These are phyloP conservation scores for Pinctada fucata DNA, from an alignment of 2,888 invertebrate species.

Conservation along the genomic window DNA sequence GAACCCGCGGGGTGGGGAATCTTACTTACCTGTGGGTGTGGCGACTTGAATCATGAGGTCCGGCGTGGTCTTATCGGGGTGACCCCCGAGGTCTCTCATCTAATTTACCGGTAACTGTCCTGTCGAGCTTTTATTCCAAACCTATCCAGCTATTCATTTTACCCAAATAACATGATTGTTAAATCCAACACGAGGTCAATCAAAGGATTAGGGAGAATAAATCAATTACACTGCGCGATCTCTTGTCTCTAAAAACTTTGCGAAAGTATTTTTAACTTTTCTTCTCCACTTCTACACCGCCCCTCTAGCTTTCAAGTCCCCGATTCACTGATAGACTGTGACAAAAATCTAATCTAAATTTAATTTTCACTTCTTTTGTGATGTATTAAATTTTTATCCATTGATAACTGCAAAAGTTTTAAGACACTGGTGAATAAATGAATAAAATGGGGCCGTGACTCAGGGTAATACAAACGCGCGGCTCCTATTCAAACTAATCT, in stretches of 20 bases:
- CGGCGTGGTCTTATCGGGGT: not conserved
- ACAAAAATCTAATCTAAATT: constrained; percentile 34
- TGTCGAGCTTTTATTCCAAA: constrained; percentile 54
- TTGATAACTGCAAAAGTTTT: constrained; percentile 28
- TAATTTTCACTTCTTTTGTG: constrained; percentile 33
- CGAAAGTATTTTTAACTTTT: not conserved
- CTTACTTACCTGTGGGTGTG: not conserved
- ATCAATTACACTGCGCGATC: constrained; percentile 31
- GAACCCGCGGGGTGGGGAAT: too few species aligned
- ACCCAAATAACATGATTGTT: constrained; percentile 47
- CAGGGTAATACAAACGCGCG: constrained; percentile 19
- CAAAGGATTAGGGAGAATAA: constrained; percentile 34
- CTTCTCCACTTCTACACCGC: not conserved
- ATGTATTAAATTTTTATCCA: constrained; percentile 25
- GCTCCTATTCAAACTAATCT: constrained; percentile 56
- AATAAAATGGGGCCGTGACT: constrained; percentile 15
- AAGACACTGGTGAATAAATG: constrained; percentile 33
- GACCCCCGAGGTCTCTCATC: too few species aligned
- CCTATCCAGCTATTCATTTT: constrained; percentile 58
- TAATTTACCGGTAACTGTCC: too few species aligned
- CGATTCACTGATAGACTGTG: constrained; percentile 5
- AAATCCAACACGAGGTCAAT: constrained; percentile 53
- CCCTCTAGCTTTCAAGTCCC: not conserved
- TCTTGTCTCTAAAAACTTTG: constrained; percentile 25
- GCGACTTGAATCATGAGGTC: not conserved